phyloP scores from a whole-genome alignment of 2,888 invertebrate species.

The Ormia ochracea region DNA sequence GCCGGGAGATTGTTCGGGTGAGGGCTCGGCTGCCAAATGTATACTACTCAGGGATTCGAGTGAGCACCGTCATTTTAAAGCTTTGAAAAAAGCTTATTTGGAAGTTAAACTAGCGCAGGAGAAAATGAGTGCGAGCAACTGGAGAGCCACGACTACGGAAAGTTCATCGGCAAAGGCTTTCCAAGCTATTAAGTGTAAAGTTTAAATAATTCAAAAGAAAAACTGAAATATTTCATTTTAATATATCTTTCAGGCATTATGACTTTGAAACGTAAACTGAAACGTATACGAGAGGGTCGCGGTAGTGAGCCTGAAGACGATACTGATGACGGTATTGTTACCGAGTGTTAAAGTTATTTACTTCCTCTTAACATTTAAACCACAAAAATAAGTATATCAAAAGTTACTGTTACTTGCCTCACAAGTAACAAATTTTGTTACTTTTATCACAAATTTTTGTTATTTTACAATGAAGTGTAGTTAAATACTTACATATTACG shows the following conservation, averaged over 20 bases:
- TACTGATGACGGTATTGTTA: slow-evolving; percentile 66
- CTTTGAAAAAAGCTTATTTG: slow-evolving; percentile 73
- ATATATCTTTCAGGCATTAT: slow-evolving; percentile 71
- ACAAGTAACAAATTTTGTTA: no score
- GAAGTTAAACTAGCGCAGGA: slow-evolving; percentile 75
- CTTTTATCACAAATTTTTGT: no score
- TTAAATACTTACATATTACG: no score
- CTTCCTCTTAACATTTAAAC: background rate
- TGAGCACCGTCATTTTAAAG: slow-evolving; percentile 75
- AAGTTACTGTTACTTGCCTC: no score
- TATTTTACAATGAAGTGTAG: no score
- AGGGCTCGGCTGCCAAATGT: slow-evolving; percentile 76
- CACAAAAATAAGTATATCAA: background rate
- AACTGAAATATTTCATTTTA: background rate
- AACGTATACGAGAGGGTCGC: slow-evolving; percentile 76
- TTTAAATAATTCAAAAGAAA: background rate
- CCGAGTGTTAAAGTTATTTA: slow-evolving; percentile 33
- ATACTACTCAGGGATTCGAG: slow-evolving; percentile 75
- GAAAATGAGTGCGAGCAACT: slow-evolving; percentile 68
- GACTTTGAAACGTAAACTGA: slow-evolving; percentile 76
- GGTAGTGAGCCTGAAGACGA: slow-evolving; percentile 73
- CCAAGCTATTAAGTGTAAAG: slow-evolving; percentile 76
- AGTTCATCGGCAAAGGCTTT: slow-evolving; percentile 75
- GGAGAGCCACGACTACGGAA: slow-evolving; percentile 65
- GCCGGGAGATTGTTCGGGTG: slow-evolving; percentile 75